Conservation (phyloP, 2,113 vertebrate genomes). For the Cephalopterus ornatus region DNA sequence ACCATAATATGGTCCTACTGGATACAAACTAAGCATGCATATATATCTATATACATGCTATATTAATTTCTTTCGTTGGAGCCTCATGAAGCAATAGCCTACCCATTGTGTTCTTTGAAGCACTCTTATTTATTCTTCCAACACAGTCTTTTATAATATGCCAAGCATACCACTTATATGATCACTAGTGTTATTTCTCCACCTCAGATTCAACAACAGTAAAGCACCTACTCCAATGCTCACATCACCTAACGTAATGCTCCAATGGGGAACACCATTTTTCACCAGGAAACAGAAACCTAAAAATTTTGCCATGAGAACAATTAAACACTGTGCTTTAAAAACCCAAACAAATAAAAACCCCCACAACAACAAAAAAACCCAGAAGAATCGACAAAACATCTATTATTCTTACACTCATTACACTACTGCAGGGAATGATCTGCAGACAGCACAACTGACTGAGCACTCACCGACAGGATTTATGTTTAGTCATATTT, state of each 20-base stretch:
- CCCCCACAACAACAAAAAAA: not conserved
- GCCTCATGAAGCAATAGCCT: not conserved
- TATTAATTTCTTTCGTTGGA: not conserved
- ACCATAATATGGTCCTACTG: not conserved
- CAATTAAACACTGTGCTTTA: not conserved
- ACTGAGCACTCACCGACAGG: conserved; percentile 80
- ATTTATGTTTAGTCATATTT: conserved; percentile 74
- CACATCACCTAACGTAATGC: not conserved
- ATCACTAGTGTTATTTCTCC: not conserved
- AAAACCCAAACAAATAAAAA: not conserved
- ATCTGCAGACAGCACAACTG: conserved; percentile 69
- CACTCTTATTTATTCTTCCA: not conserved
- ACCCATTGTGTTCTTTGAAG: not conserved
- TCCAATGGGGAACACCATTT: not conserved
- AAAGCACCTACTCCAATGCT: not conserved
- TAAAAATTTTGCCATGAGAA: not conserved
- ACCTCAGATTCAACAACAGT: not conserved
- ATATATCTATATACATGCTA: not conserved
- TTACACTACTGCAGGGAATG: not conserved
- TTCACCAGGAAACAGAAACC: not conserved
- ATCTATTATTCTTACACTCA: not conserved
- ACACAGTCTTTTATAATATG: not conserved
- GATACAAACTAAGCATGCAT: not conserved
- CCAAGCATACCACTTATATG: not conserved
- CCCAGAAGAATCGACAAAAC: not conserved